These are phyloP conservation scores for Eupithecia dodoneata DNA, from an alignment of 2,888 invertebrate species.

Conservation along the genomic window DNA sequence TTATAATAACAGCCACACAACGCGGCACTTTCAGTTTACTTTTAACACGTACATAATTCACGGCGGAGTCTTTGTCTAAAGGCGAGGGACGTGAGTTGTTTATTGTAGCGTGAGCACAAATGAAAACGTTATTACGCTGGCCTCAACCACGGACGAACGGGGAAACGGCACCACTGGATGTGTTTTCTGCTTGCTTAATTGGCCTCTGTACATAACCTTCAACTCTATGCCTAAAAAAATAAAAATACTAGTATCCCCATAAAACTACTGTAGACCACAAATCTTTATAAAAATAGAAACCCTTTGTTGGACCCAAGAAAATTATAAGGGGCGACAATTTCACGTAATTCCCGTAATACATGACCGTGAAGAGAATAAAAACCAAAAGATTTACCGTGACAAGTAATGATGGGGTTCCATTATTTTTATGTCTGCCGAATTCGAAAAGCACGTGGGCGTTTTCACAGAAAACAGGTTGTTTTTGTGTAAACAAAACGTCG, in stretches of 20 bases:
- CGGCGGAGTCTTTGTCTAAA: constrained; percentile 82
- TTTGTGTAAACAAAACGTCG: not conserved
- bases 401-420: constrained; percentile 48
- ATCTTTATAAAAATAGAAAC: not conserved
- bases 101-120: constrained; percentile 82
- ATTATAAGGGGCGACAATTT: constrained; percentile 29
- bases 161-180: constrained; percentile 55
- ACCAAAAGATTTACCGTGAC: constrained; percentile 42
- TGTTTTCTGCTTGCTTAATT: constrained; percentile 3
- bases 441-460: constrained; percentile 27
- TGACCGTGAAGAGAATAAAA: constrained; percentile 43
- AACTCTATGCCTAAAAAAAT: not conserved
- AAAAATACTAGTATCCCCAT: not conserved
- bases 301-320: not conserved
- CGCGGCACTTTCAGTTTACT: constrained; percentile 84
- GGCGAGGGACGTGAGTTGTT: constrained; percentile 83
- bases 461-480: constrained; percentile 17
- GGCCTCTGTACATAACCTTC: not conserved
- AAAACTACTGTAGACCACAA: not conserved
- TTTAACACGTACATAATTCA: constrained; percentile 85
- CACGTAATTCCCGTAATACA: constrained; percentile 42
- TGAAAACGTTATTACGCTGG: constrained; percentile 82
- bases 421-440: constrained; percentile 50
- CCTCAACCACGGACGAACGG: constrained; percentile 64
- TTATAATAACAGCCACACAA: constrained; percentile 83